Evolutionary conservation across 2,888 invertebrate species (phyloP).

Genomic region (Ecdyonurus torrentis): DNA sequence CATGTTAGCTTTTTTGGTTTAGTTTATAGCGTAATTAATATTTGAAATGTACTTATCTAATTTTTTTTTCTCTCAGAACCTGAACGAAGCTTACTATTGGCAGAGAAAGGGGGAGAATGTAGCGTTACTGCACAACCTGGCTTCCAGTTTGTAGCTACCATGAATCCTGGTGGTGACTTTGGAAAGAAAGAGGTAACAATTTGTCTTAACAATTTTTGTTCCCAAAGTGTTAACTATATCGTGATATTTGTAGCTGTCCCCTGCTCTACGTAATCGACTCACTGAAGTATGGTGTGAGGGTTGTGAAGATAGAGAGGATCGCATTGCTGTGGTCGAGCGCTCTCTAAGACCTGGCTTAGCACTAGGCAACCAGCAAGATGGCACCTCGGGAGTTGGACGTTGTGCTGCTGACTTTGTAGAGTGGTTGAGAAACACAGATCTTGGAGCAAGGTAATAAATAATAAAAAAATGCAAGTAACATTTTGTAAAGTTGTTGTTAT

Average conservation of each 20-base stretch:
- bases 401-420: conserved; percentile 65
- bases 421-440: conserved; percentile 52
- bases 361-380: conserved; percentile 34
- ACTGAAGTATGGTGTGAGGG: conserved; percentile 97
- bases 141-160: conserved; percentile 90
- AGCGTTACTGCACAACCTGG: conserved; percentile 46
- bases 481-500: too few species aligned
- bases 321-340: conserved; percentile 62
- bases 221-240: neutral
- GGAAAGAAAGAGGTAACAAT: conserved; percentile 79
- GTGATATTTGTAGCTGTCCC: conserved; percentile 65
- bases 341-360: conserved; percentile 45
- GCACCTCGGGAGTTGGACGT: conserved; percentile 40
- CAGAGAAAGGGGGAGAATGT: conserved; percentile 68
- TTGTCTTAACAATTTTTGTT: neutral
- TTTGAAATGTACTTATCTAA: conserved; percentile 13
- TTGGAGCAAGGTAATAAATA: conserved; percentile 41
- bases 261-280: conserved; percentile 90
- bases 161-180: conserved; percentile 99
- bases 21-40: neutral
- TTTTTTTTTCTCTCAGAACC: too few species aligned
- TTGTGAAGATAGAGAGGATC: conserved; percentile 51
- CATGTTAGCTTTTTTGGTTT: neutral
- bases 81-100: conserved; percentile 73
- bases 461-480: too few species aligned